Percentiles rank a stretch among this genome's conserved stretches.
Conservation (phyloP, 2,888 invertebrate species). For the Ariolimax columbianus region DNA sequence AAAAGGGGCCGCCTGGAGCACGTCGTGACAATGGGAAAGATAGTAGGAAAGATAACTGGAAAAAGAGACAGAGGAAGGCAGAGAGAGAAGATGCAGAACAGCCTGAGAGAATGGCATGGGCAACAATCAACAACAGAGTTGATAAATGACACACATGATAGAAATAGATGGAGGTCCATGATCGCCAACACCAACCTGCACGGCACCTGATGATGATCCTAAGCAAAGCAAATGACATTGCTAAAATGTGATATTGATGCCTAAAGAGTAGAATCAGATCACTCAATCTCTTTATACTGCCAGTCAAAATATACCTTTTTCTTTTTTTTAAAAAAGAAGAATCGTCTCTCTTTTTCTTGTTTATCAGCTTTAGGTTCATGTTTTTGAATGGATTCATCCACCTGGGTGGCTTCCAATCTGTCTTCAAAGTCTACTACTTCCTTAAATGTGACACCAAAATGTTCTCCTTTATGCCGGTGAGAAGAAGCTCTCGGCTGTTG, state of each 20-base stretch:
- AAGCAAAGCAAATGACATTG: background rate
- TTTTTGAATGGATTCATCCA: constrained; percentile 59
- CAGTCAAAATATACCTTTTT: constrained; percentile 62
- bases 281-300: background rate
- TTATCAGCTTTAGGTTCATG: constrained; percentile 61
- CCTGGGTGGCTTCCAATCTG: constrained; percentile 65
- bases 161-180: too few species aligned
- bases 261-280: background rate
- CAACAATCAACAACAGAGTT: too few species aligned
- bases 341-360: constrained; percentile 69
- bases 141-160: too few species aligned
- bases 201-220: too few species aligned
- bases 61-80: too few species aligned
- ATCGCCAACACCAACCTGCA: too few species aligned
- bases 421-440: constrained; percentile 61
- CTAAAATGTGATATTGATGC: background rate
- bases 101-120: too few species aligned
- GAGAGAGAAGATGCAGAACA: too few species aligned
- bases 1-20: too few species aligned
- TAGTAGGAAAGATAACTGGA: too few species aligned
- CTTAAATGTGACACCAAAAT: constrained; percentile 64
- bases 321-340: constrained; percentile 70
- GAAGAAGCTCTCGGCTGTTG: background rate
- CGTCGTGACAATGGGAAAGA: too few species aligned
- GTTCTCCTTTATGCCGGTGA: constrained; percentile 19